Percentiles rank a stretch among this genome's conserved stretches.
Evolutionary conservation across 2,113 vertebrate species (phyloP).

Genomic region (Aviceda subcristata): DNA sequence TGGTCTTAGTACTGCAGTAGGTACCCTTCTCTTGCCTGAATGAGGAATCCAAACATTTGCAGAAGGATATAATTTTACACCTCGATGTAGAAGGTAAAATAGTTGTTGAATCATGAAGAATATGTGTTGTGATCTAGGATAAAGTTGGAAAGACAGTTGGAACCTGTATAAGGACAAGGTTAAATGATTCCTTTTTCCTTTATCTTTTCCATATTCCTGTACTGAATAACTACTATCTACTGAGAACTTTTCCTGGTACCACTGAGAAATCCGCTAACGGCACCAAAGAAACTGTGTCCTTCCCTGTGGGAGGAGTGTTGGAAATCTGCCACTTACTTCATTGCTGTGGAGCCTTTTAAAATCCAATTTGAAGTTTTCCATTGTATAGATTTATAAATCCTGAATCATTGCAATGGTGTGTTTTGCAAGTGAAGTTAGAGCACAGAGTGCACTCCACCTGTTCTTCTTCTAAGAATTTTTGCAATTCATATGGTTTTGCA

Average conservation of each 20-base stretch:
- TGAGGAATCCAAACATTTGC: background rate
- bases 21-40: background rate
- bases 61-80: background rate
- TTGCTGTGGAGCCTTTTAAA: background rate
- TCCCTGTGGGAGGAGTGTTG: background rate
- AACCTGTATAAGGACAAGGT: background rate
- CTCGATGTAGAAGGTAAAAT: background rate
- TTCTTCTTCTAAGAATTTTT: background rate
- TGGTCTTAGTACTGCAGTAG: background rate
- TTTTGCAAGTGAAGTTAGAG: background rate
- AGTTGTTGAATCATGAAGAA: background rate
- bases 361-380: background rate
- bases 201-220: background rate
- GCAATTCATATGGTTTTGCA: background rate
- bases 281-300: background rate
- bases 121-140: background rate
- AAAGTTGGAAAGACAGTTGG: background rate
- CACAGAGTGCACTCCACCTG: background rate
- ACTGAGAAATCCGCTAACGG: background rate
- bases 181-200: background rate
- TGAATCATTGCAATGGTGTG: background rate
- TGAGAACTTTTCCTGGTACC: background rate
- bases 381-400: background rate
- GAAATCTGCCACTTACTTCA: background rate
- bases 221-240: background rate